Evolutionary conservation across 2,797 vertebrate species (phyloP), one percentile per base, ranked within the genome.

Genomic region (Myioborus melanocephalus): DNA sequence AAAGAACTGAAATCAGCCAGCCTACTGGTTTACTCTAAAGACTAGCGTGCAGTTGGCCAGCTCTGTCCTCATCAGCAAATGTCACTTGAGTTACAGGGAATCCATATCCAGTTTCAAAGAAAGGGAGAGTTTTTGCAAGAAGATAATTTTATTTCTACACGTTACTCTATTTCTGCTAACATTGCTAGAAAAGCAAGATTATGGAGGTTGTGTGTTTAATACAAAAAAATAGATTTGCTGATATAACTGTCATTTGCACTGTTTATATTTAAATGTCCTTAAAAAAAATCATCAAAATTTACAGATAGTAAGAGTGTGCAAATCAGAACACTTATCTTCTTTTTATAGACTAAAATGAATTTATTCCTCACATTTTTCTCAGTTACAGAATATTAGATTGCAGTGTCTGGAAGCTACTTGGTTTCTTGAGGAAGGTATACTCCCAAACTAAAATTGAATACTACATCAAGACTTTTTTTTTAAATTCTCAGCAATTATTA

Each of bases 241-340:
- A 98, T 96, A 86, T 92, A 97, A 97, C 96, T 94, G 90, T 93
- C 96, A 97, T 95, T 97, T 97, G 69, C 96, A 94, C 96, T 97
- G 96, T 97, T 98, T 97, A 97, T 97, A 97, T 98, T 97, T 97
- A 97, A 98, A 97, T 97, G 94, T 83, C 81, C 82, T 96, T 95
- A 78, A 73, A 96, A 96, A 94, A 96, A 89, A 91, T 60, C 69
- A 88, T 95, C 95, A 93, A 96, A 97, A 98, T 96, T 97, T 97
- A 96, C 82, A 0, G 63, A 75, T 76, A 91, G 88, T 89, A 95
- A 93, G 90, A 78, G 92, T 92, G 96, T 94, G 89, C 92, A 97
- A 97, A 97, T 96, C 97, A 94, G 83, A 93, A 96, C 95, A 97
- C 83, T 96, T 89, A 97, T 87, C 96, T 96, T 89, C 93, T 96